Evolutionary conservation across 2,888 invertebrate genomes (phyloP).

Genomic region (Carterocephalus palaemon): DNA sequence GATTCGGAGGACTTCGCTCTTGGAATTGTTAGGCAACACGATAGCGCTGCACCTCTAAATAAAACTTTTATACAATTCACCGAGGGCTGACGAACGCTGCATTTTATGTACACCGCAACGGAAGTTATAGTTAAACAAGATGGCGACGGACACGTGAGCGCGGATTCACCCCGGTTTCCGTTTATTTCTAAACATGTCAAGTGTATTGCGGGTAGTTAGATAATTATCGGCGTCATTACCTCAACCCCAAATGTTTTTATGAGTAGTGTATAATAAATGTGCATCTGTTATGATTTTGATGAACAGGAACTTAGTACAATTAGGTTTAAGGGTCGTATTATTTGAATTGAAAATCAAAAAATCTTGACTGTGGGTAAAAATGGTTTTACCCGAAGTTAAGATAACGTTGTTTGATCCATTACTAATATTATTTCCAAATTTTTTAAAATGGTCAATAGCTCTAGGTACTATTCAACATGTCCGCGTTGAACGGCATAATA

Average conservation of each 20-base stretch:
- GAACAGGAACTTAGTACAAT: slow-evolving; percentile 8
- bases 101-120: slow-evolving; percentile 50
- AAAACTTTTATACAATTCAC: slow-evolving; percentile 41
- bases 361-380: too few species aligned
- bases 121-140: slow-evolving; percentile 74
- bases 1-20: slow-evolving; percentile 23
- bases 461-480: too few species aligned
- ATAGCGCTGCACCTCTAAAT: slow-evolving; percentile 37
- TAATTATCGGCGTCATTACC: slow-evolving; percentile 61
- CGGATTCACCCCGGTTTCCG: slow-evolving; percentile 75
- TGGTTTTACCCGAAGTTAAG: too few species aligned
- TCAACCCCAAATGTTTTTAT: slow-evolving; percentile 54
- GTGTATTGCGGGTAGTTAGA: slow-evolving; percentile 70
- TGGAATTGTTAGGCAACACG: slow-evolving; percentile 35
- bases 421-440: too few species aligned
- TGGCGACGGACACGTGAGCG: slow-evolving; percentile 73
- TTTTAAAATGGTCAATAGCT: too few species aligned
- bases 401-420: too few species aligned
- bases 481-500: too few species aligned
- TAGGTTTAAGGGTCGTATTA: slow-evolving; percentile 11
- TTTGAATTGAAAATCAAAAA: too few species aligned
- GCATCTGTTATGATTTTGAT: slow-evolving; percentile 65
- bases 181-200: slow-evolving; percentile 67
- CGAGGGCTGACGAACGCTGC: slow-evolving; percentile 55
- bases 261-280: slow-evolving; percentile 44